Evolutionary conservation across 2,113 vertebrate genomes (phyloP).

Genomic region (Microcebus griseorufus): DNA sequence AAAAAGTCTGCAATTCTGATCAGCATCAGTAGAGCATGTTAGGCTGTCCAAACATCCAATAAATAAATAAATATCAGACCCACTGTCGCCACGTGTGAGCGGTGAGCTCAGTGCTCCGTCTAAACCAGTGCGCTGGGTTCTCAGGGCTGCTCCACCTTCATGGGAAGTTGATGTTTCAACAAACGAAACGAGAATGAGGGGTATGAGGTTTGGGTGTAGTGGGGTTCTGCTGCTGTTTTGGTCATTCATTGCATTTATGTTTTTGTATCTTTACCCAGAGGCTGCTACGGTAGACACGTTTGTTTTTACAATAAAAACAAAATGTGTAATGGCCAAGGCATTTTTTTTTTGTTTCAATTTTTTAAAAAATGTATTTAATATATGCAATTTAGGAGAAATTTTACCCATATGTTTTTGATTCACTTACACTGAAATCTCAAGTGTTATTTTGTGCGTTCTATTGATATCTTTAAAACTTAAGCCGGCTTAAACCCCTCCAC

Average conservation of each 20-base stretch:
- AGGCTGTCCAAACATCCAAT: not conserved
- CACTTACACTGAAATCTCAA: not conserved
- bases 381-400: not conserved
- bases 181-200: not conserved
- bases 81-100: not conserved
- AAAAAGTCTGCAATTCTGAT: not conserved
- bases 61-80: not conserved
- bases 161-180: not conserved
- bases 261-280: not conserved
- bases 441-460: not conserved
- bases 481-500: accelerated
- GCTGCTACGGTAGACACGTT: not conserved
- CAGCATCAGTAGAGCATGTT: not conserved
- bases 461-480: not conserved
- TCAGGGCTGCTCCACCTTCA: not conserved
- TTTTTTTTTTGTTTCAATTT: slow-evolving; percentile 12
- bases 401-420: not conserved
- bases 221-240: not conserved
- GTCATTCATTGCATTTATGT: not conserved
- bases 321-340: not conserved
- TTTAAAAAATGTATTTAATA: not conserved
- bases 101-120: not conserved
- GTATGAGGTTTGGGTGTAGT: not conserved
- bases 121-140: not conserved
- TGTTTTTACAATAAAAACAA: slow-evolving; percentile 14